Evolutionary conservation across 2,797 vertebrate species (phyloP).

Genomic region (Arremon aurantiirostris): DNA sequence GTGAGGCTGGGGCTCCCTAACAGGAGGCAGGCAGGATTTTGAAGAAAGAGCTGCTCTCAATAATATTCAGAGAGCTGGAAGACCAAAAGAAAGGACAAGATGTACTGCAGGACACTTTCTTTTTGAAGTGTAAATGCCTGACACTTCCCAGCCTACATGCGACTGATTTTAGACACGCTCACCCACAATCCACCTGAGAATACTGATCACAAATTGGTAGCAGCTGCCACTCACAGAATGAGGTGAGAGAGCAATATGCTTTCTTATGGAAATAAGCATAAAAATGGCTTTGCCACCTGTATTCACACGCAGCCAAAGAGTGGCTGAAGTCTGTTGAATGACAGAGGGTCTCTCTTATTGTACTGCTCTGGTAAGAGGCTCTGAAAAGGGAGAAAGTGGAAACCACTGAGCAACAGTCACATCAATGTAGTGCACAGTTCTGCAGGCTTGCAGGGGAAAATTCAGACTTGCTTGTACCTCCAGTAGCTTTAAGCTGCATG

Average conservation of each 20-base stretch:
- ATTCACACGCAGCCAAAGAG: not conserved
- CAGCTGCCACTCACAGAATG: not conserved
- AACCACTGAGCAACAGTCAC: not conserved
- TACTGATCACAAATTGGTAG: not conserved
- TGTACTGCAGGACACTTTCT: not conserved
- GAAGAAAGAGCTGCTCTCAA: not conserved
- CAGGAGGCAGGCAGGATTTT: not conserved
- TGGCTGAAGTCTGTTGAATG: not conserved
- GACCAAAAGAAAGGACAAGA: not conserved
- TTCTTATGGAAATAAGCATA: not conserved
- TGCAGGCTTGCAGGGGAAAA: not conserved
- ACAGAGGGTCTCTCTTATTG: not conserved
- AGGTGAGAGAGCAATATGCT: not conserved
- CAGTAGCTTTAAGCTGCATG: not conserved
- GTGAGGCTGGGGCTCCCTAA: not conserved
- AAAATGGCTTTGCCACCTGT: not conserved
- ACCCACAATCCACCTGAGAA: not conserved
- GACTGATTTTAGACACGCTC: not conserved
- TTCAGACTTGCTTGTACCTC: not conserved
- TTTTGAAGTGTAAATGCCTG: not conserved
- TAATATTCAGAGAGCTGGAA: not conserved
- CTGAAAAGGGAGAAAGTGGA: not conserved
- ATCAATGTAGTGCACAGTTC: not conserved
- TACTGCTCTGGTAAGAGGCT: not conserved
- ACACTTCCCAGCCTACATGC: not conserved